These are phyloP conservation scores for Macrotus californicus DNA, from an alignment of 2,113 vertebrate genomes.

Conservation along the genomic window DNA sequence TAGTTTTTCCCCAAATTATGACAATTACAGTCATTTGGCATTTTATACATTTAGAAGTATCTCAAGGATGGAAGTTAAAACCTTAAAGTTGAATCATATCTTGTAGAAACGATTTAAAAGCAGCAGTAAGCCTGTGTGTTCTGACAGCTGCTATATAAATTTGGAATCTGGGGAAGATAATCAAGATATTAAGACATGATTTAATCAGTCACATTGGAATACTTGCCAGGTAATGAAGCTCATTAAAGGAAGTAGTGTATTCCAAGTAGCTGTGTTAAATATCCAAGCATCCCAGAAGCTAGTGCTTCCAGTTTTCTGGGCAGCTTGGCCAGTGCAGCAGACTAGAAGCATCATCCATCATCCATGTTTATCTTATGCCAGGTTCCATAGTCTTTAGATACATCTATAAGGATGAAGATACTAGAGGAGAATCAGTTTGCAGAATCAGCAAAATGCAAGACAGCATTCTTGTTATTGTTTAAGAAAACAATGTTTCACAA, in stretches of 20 bases:
- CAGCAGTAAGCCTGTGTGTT: neutral
- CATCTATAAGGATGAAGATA: neutral
- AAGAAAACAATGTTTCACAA: neutral
- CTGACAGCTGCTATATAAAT: neutral
- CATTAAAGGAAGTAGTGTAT: neutral
- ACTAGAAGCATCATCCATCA: neutral
- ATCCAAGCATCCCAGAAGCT: neutral
- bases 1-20: neutral
- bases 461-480: neutral
- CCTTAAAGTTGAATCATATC: neutral
- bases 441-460: neutral
- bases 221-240: neutral
- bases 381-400: neutral
- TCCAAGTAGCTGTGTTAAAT: neutral
- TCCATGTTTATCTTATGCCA: neutral
- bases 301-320: neutral
- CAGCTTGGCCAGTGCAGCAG: neutral
- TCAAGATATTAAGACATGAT: neutral
- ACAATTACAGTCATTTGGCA: neutral
- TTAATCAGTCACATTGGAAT: neutral
- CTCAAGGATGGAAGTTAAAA: conserved; percentile 23
- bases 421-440: neutral
- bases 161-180: neutral
- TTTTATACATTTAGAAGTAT: neutral
- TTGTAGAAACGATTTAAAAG: neutral